Evolutionary conservation across 2,797 vertebrate species (phyloP).

Genomic region (Dipus sagitta): DNA sequence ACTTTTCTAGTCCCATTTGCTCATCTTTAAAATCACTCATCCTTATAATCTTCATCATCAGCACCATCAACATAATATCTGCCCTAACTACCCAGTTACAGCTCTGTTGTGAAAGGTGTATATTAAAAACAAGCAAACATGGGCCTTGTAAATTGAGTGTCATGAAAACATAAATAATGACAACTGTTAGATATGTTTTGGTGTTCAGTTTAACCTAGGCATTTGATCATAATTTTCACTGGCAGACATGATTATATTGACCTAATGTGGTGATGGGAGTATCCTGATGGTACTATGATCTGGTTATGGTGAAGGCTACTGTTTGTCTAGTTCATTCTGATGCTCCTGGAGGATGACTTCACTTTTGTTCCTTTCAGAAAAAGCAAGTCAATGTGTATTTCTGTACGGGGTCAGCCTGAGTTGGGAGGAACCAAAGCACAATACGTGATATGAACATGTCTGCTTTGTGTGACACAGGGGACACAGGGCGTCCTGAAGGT

Average conservation of each 20-base stretch:
- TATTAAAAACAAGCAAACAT: background rate
- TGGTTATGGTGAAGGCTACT: too few species aligned
- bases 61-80: background rate
- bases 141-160: background rate
- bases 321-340: background rate
- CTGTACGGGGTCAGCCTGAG: background rate
- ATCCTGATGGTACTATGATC: background rate
- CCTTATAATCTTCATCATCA: too few species aligned
- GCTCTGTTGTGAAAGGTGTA: background rate
- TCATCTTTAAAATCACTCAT: background rate
- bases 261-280: background rate
- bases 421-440: background rate
- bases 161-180: background rate
- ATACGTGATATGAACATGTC: background rate
- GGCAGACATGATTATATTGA: background rate
- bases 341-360: background rate
- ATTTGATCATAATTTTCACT: background rate
- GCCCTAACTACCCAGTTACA: background rate
- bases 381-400: background rate
- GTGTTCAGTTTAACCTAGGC: background rate
- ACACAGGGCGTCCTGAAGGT: background rate
- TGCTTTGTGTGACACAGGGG: background rate
- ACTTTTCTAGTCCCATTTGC: too few species aligned
- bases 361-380: background rate
- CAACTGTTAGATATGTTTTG: constrained; percentile 5